phyloP scores from a whole-genome alignment of 2,888 invertebrate species.

The Drosophila hawaiiensis region DNA sequence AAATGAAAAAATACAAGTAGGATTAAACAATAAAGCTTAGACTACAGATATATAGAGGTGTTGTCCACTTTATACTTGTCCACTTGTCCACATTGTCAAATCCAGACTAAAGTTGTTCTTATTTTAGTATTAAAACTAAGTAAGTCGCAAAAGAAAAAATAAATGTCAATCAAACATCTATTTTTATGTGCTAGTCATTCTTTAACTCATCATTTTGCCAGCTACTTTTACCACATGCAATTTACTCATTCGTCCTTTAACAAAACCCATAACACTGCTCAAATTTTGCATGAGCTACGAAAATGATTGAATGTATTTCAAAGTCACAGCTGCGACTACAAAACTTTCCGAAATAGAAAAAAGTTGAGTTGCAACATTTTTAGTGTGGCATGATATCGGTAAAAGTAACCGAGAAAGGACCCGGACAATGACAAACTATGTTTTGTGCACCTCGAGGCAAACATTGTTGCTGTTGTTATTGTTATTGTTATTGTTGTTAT shows the following conservation, averaged over 20 bases:
- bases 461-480: constrained; percentile 39
- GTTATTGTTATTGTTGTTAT: constrained; percentile 20
- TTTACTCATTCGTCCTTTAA: not conserved
- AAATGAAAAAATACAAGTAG: not conserved
- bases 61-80: not conserved
- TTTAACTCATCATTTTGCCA: not conserved
- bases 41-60: not conserved
- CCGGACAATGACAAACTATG: constrained; percentile 47
- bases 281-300: constrained; percentile 32
- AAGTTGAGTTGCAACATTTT: constrained; percentile 33
- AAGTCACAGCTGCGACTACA: constrained; percentile 64
- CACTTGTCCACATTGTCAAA: not conserved
- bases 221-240: not conserved
- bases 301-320: constrained; percentile 71
- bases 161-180: not conserved
- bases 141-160: too few species aligned
- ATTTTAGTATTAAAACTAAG: not conserved
- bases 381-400: constrained; percentile 29
- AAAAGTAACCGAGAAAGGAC: constrained; percentile 19
- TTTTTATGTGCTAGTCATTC: not conserved
- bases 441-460: constrained; percentile 35
- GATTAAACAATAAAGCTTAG: not conserved
- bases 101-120: not conserved
- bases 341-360: constrained; percentile 26
- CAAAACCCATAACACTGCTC: constrained; percentile 10